Conservation (phyloP, 2,888 invertebrate genomes). For the Metacarcinus magister region DNA sequence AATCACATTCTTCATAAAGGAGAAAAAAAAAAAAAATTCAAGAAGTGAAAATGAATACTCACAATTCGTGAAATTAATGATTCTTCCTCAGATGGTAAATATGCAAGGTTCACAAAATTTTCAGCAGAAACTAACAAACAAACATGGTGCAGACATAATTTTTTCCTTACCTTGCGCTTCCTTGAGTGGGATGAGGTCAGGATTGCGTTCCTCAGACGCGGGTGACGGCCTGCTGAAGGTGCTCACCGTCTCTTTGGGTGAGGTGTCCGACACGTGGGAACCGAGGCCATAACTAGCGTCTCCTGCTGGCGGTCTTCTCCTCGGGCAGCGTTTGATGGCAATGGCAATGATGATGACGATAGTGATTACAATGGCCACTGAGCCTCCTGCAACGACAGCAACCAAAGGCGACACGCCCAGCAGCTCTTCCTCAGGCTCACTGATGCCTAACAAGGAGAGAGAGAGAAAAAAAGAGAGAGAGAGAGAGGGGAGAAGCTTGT, state of each 20-base stretch:
- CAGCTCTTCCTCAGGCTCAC: constrained; percentile 69
- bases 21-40: not conserved
- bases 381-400: constrained; percentile 66
- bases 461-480: too few relatives aligned
- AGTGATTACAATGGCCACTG: constrained; percentile 67
- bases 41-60: too few relatives aligned
- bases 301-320: constrained; percentile 43
- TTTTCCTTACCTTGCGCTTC: constrained; percentile 64
- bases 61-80: not conserved
- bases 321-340: constrained; percentile 72
- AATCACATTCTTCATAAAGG: constrained; percentile 65
- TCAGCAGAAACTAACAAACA: not conserved
- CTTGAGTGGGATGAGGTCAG: constrained; percentile 71
- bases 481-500: not conserved
- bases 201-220: constrained; percentile 72
- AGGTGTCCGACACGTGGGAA: constrained; percentile 68
- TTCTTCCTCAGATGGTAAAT: not conserved
- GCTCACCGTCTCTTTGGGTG: constrained; percentile 69
- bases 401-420: constrained; percentile 69
- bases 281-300: constrained; percentile 55
- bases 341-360: constrained; percentile 63
- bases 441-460: constrained; percentile 62
- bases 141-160: not conserved
- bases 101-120: not conserved
- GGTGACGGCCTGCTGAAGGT: constrained; percentile 74